Evolutionary conservation across 2,113 vertebrate genomes (phyloP).

Genomic region (Oophaga pumilio): DNA sequence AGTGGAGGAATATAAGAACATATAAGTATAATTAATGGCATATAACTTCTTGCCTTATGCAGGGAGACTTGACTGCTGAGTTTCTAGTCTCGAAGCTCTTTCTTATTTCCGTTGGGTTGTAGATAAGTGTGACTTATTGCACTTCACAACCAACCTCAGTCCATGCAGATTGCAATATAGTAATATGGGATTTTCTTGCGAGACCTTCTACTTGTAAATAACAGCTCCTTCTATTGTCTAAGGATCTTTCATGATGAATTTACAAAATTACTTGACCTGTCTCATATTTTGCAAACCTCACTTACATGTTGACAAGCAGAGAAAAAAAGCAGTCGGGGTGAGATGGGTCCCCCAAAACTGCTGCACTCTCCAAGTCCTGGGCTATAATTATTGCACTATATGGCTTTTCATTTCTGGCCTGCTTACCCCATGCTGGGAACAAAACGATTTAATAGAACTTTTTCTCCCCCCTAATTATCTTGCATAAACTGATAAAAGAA

Average conservation of each 20-base stretch:
- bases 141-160: neutral
- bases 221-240: neutral
- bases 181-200: no score
- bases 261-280: neutral
- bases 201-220: neutral
- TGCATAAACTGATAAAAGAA: constrained; percentile 37
- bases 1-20: neutral
- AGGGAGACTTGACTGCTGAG: neutral
- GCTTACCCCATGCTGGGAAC: neutral
- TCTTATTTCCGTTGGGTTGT: no score
- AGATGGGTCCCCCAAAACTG: neutral
- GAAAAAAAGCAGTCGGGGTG: neutral
- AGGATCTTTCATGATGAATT: no score
- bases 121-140: neutral
- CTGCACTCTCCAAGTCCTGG: neutral
- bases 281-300: neutral
- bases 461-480: constrained; percentile 28
- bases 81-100: neutral
- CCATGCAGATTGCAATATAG: neutral
- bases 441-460: neutral
- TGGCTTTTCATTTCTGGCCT: constrained; percentile 9
- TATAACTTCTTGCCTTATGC: neutral
- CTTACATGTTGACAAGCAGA: neutral
- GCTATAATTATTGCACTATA: neutral
- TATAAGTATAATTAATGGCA: neutral